Evolutionary conservation across 2,888 invertebrate species (phyloP), one percentile per base, ranked within the genome.

Genomic region (Ceratothoa steindachneri): DNA sequence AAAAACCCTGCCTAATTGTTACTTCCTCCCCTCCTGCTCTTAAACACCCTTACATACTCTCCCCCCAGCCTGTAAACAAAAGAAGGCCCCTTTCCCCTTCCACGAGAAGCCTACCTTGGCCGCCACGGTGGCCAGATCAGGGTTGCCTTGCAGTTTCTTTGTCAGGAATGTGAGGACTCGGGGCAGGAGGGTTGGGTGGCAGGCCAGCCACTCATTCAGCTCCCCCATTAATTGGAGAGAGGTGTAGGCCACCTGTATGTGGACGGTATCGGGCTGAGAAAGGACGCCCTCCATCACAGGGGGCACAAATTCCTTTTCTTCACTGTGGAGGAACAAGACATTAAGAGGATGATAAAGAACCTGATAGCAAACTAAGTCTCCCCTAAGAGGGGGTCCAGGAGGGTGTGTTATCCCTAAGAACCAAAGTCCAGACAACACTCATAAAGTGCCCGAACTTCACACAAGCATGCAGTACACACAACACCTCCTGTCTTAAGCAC

Each of bases 201-300:
- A 88, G 82, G 95, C 92, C 71, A 97, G 91, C 97, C 97, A 98
- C 84, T 98, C 97, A 83, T 93, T 91, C 52, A 97, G 87, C 85
- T 97, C 95, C 0, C 95, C 96, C 65, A 97, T 86, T 67, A 97
- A 86, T 81, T 91, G 79, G 73, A 95, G 90, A 81, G 95, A 93
- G 0, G 97, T 97, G 83, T 92, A 90, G 72, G 93, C 88, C 0
- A 98, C 94, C 0, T 94, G 93, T 30, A 93, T 87, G 84, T 97
- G 97, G 0, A 90, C 89, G n/a, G 51, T 76, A 12, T 89, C 89
- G 0, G 95, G 93, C 83, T 96, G 89, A 80, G 90, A 90, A 52
- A 97, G 85, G 77, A 97, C 93, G 15, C 95, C 93, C 83, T 94
- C 92, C 12, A 97, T 91, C 30, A 98, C 95, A 85, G 94, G 93